Evolutionary conservation across 2,113 vertebrate species (phyloP).

Genomic region (Phyllostomus discolor): DNA sequence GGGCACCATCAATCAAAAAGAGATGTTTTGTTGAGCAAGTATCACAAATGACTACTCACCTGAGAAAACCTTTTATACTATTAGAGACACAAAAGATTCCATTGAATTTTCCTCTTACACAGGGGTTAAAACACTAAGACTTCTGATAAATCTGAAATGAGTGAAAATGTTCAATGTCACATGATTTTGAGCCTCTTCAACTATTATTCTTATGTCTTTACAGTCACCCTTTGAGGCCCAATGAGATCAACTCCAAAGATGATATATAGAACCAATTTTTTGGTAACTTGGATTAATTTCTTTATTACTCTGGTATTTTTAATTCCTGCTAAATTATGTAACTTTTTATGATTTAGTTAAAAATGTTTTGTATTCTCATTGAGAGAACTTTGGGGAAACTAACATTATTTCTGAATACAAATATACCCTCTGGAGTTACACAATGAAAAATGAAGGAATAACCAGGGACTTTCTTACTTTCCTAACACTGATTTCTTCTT

Average conservation of each 20-base stretch:
- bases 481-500: neutral
- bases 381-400: neutral
- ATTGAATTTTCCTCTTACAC: neutral
- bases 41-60: neutral
- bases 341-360: neutral
- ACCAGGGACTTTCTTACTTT: neutral
- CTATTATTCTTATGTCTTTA: neutral
- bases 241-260: neutral
- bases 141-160: neutral
- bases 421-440: neutral
- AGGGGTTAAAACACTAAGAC: neutral
- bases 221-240: neutral
- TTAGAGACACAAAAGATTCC: neutral
- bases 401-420: neutral
- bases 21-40: neutral
- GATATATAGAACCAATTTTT: neutral
- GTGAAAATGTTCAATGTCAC: neutral
- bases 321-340: neutral
- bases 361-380: neutral
- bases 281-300: neutral
- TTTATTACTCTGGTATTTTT: neutral
- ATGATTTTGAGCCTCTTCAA: neutral
- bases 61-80: neutral
- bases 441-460: neutral
- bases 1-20: constrained; percentile 29